Percentiles rank a stretch among this genome's conserved stretches.
phyloP scores from a whole-genome alignment of 2,888 invertebrate species.

The Byasa hedistus region DNA sequence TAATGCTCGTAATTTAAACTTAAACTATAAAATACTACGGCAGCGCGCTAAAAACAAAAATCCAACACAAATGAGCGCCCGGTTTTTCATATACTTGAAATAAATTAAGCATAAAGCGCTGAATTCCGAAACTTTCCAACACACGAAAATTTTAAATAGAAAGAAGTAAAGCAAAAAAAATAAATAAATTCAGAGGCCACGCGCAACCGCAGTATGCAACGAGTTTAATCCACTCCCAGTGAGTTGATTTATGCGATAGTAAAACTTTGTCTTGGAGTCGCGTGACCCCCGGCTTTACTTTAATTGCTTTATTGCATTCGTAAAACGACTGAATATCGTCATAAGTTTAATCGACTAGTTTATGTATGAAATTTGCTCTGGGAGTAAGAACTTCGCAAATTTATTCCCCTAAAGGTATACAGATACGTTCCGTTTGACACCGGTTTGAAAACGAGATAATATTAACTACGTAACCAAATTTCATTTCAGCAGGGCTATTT shows the following conservation, averaged over 20 bases:
- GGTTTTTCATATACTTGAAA: constrained; percentile 15
- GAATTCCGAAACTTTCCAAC: constrained; percentile 19
- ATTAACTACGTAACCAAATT: not conserved
- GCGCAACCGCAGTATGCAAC: constrained; percentile 18
- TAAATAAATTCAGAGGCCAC: constrained; percentile 1
- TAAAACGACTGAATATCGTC: constrained; percentile 24
- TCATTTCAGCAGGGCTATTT: not conserved
- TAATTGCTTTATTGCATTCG: constrained; percentile 31
- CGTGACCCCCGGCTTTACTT: constrained; percentile 24
- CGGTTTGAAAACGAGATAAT: not conserved
- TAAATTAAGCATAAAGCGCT: constrained; percentile 11
- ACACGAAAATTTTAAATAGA: constrained; percentile 20
- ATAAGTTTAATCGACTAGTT: constrained; percentile 24
- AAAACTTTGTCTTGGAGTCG: constrained; percentile 26
- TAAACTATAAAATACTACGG: not conserved
- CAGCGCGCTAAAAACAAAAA: not conserved
- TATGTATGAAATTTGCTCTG: constrained; percentile 8
- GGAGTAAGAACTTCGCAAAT: constrained; percentile 2
- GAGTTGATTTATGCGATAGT: constrained; percentile 29
- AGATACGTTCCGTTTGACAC: not conserved
- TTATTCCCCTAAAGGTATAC: not conserved
- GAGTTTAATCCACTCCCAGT: constrained; percentile 23
- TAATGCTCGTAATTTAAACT: too few relatives aligned
- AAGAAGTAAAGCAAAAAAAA: constrained; percentile 11
- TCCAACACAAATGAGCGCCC: not conserved